Percentiles rank a stretch among this genome's conserved stretches.
These are phyloP conservation scores for Gopherus evgoodei DNA, from an alignment of 2,113 vertebrate species.

Conservation along the genomic window DNA sequence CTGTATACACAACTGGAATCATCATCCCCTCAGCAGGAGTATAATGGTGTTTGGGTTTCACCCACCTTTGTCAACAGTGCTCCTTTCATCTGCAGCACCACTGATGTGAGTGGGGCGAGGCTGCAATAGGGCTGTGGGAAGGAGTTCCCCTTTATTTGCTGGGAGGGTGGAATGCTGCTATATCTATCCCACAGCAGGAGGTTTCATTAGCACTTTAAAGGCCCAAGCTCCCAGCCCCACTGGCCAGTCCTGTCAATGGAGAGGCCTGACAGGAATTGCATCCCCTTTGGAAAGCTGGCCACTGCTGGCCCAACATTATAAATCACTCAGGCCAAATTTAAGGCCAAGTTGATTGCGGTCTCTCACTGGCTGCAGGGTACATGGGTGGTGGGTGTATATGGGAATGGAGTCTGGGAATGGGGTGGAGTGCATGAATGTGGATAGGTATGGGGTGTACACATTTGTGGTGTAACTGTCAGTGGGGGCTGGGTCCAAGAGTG, in stretches of 20 bases:
- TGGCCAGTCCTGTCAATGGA: not conserved
- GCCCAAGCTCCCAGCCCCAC: fast-evolving
- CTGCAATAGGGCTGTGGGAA: not conserved
- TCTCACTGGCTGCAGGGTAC: not conserved
- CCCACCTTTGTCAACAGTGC: fast-evolving
- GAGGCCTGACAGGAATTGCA: not conserved
- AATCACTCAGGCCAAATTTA: not conserved
- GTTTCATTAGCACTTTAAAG: not conserved
- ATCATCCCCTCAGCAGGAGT: not conserved
- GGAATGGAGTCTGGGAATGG: not conserved
- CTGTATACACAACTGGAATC: fast-evolving
- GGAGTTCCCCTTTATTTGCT: not conserved
- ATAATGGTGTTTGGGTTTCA: not conserved
- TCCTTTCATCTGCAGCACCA: not conserved
- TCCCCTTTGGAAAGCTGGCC: not conserved
- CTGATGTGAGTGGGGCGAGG: not conserved
- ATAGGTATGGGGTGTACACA: not conserved
- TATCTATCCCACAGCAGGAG: not conserved
- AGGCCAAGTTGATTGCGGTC: not conserved
- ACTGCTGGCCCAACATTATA: not conserved
- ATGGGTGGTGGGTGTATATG: not conserved
- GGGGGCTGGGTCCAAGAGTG: not conserved
- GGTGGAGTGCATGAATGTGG: not conserved
- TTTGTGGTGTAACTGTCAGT: not conserved
- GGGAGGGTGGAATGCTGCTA: not conserved